Base-by-base conservation (phyloP, 1,140 invertebrate genomes). In the Halesus radiatus region DNA sequence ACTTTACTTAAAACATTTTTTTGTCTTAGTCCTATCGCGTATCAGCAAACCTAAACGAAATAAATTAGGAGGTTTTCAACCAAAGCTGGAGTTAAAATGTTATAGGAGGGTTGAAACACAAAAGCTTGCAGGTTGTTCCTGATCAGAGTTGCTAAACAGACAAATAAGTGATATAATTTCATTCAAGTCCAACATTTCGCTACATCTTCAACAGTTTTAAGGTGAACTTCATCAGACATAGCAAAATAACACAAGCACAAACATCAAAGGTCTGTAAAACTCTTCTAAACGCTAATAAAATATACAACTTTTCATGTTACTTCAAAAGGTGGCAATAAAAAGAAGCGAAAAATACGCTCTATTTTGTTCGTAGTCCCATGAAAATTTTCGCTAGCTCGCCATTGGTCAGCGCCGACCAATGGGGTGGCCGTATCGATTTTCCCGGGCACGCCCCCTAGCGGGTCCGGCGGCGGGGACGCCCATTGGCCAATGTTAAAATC, bases 381-480 rank as follows among this genome's bases (percentile, higher is more conserved):
- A 45, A 45, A 45, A 45, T 23, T 20, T 23, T 22, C 29, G 26
- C 62, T 66, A 3, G 62, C 62, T 66, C 62, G 22, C 62, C 62
- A 66, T 66, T 66, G 62, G 62, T 66, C 62, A 66, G 13, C 62
- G 10, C 29, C n/a, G 15, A 29, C 62, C 62, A 66, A 66, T 66
- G 22, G 29, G 62, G 10, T 10, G 13, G 23, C 22, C 16, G 23
- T 7, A 26, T 66, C 62, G 62, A 66, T 66, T 66, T 66, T 66
- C 62, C 62, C 62, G 62, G 62, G n/a, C 62, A 66, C 62, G 62
- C 62, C 62, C 26, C 62, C 26, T n/a, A 10, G 22, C 23, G 5
- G 8, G 62, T n/a, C 13, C 22, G 22, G 7, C 22, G 22, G 23
- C 6, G 62, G 22, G 16, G 62, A 22, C 62, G 62, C 62, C 62